These are phyloP conservation scores for Illadopsis cleaveri DNA, from an alignment of 2,113 vertebrate genomes.

Conservation along the genomic window DNA sequence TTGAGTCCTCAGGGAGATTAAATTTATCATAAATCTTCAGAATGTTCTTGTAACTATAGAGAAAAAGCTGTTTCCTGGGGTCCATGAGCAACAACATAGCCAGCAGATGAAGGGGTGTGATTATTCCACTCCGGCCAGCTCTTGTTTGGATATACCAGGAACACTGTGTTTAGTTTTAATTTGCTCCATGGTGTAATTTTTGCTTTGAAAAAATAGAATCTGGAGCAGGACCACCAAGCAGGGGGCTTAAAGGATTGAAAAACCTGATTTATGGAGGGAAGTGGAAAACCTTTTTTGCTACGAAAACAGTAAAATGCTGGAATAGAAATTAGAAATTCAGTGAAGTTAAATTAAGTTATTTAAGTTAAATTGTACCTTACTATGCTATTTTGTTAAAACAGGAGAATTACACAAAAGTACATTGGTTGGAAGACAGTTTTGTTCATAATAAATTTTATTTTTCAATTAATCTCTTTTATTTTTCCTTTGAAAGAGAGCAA, in stretches of 20 bases:
- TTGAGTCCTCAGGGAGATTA: neutral
- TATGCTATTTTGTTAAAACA: neutral
- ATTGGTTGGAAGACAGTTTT: neutral
- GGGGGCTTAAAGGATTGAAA: neutral
- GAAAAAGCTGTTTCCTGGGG: neutral
- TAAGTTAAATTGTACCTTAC: neutral
- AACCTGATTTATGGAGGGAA: neutral
- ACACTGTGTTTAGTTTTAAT: neutral
- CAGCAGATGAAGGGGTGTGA: neutral
- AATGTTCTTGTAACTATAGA: neutral
- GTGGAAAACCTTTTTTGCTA: neutral
- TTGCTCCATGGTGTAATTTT: neutral
- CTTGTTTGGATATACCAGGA: neutral
- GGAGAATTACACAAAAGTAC: neutral
- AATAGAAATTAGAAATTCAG: neutral
- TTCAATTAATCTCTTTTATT: neutral
- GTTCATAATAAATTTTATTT: neutral
- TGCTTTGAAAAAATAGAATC: neutral
- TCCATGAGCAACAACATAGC: neutral
- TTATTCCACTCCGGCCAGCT: neutral
- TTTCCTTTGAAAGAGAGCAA: neutral
- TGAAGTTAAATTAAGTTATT: neutral
- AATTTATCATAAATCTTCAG: neutral
- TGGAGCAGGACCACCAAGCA: fast-evolving
- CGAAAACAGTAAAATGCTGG: neutral